Evolutionary conservation across 1,140 invertebrate genomes (phyloP).

Genomic region (Berghia stephanieae): DNA sequence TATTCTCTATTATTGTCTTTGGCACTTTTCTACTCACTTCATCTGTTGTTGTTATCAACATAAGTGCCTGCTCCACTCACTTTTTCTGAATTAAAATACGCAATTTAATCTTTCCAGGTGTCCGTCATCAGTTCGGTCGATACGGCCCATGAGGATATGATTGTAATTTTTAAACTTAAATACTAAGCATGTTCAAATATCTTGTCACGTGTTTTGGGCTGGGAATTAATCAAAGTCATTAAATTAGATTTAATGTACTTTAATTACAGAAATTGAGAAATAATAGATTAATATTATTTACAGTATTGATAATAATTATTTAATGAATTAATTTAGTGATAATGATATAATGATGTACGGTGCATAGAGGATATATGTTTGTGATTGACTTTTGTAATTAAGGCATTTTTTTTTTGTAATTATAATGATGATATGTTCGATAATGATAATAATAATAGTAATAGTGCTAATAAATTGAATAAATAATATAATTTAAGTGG

Average conservation of each 20-base stretch:
- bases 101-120: slow-evolving; percentile 72
- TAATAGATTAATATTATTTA: neutral
- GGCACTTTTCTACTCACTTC: no score
- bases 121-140: slow-evolving; percentile 92
- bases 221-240: no score
- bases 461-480: no score
- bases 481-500: neutral
- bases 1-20: no score
- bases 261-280: neutral
- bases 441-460: no score
- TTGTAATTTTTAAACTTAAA: slow-evolving; percentile 71
- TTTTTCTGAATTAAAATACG: no score
- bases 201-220: neutral
- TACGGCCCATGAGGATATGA: slow-evolving; percentile 98
- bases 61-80: no score
- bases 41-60: neutral
- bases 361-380: no score
- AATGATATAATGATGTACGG: no score
- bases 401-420: slow-evolving; percentile 13
- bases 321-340: no score
- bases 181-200: neutral
- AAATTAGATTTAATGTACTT: no score
- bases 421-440: neutral
- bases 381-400: slow-evolving; percentile 9
- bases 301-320: neutral